Evolutionary conservation across 1,140 invertebrate genomes (phyloP).

Genomic region (Drosophila trapezifrons): DNA sequence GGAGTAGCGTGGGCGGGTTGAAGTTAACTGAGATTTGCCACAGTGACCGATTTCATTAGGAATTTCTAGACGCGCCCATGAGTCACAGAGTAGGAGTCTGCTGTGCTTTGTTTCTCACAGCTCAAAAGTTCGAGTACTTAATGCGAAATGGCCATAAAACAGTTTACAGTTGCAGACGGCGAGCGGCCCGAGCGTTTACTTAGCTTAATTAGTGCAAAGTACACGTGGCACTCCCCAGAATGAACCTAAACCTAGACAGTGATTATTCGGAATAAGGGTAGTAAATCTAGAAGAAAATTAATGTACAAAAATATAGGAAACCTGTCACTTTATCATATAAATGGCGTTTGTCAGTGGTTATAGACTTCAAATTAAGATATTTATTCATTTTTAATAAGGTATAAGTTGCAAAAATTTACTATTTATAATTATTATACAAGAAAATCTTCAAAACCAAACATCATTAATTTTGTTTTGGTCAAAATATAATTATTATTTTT

Average conservation of each 20-base stretch:
- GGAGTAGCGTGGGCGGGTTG: constrained; percentile 22
- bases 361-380: not conserved
- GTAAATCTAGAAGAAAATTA: not conserved
- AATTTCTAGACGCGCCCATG: constrained; percentile 51
- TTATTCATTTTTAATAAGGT: not conserved
- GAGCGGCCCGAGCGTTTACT: constrained; percentile 29
- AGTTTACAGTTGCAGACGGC: constrained; percentile 7
- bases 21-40: constrained; percentile 17
- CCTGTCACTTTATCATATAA: not conserved
- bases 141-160: constrained; percentile 19
- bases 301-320: too few species aligned
- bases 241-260: not conserved
- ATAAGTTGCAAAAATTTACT: not conserved
- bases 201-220: constrained; percentile 58
- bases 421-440: constrained; percentile 1
- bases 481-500: not conserved
- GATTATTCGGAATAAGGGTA: not conserved
- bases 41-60: constrained; percentile 28
- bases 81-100: constrained; percentile 31
- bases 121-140: constrained; percentile 22
- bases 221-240: constrained; percentile 25
- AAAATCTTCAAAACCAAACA: not conserved
- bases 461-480: not conserved
- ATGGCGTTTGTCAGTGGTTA: too few species aligned
- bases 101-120: constrained; percentile 21